These are phyloP conservation scores for Conus betulinus DNA, from an alignment of 1,140 invertebrate species.

Conservation along the genomic window DNA sequence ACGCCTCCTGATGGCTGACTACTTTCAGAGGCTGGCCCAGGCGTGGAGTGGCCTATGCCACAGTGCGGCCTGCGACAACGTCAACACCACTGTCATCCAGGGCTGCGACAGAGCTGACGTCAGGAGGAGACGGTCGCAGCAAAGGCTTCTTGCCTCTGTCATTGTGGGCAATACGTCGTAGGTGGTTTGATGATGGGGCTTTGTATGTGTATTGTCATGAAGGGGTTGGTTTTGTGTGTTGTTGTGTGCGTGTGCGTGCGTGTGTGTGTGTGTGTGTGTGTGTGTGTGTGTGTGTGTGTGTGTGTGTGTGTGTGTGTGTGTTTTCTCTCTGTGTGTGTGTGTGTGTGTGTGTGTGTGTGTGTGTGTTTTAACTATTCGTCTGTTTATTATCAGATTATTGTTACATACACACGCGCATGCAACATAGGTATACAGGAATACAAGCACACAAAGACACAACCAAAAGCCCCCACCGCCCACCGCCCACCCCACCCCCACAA, in stretches of 20 bases:
- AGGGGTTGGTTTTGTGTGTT: neutral
- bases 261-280: neutral
- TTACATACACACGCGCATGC: too few relatives aligned
- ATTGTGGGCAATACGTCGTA: slow-evolving; percentile 1
- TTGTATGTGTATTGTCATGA: too few relatives aligned
- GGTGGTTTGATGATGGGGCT: neutral
- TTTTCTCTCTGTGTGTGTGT: neutral
- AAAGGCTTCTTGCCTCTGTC: neutral
- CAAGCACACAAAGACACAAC: too few relatives aligned
- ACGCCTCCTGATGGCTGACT: slow-evolving; percentile 9
- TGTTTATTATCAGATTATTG: too few relatives aligned
- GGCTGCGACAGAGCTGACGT: neutral
- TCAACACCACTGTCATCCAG: neutral
- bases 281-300: neutral
- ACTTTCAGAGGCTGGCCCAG: slow-evolving; percentile 6
- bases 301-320: too few relatives aligned
- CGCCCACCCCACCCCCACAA: too few relatives aligned
- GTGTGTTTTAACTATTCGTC: too few relatives aligned
- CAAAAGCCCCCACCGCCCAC: too few relatives aligned
- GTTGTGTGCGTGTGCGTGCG: neutral
- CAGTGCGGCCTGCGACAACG: neutral
- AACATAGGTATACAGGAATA: too few relatives aligned
- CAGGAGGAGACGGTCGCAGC: slow-evolving; percentile 12
- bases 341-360: neutral
- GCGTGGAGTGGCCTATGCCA: neutral